These are phyloP conservation scores for Notodonta ziczac DNA, from an alignment of 2,888 invertebrate genomes.

Conservation along the genomic window DNA sequence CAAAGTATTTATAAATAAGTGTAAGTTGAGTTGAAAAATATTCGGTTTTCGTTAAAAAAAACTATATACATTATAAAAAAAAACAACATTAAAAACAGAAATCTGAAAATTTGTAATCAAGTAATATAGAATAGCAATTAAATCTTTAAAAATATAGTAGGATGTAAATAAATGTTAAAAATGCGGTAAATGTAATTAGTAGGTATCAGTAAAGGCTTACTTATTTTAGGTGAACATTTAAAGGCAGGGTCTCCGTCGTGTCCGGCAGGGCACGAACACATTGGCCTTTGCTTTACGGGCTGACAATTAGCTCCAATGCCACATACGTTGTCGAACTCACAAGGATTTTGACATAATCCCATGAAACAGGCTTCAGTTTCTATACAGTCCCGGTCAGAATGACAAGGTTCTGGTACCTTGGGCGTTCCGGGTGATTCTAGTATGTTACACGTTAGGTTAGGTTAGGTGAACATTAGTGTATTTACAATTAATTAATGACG, in stretches of 20 bases:
- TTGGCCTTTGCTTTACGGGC: conserved; percentile 92
- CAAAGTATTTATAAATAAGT: conserved; percentile 53
- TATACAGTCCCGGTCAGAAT: conserved; percentile 93
- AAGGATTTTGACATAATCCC: conserved; percentile 92
- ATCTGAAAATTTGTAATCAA: neutral
- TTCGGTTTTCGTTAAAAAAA: no score
- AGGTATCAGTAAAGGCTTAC: conserved; percentile 84
- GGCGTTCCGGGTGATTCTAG: conserved; percentile 89
- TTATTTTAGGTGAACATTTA: conserved; percentile 91
- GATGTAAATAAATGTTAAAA: conserved; percentile 7
- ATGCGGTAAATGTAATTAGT: conserved; percentile 38
- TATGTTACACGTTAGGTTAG: conserved; percentile 76
- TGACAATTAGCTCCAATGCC: conserved; percentile 90
- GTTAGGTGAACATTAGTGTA: conserved; percentile 49
- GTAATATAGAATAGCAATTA: neutral
- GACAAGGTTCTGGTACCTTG: conserved; percentile 91
- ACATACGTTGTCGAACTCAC: conserved; percentile 92
- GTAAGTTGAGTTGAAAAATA: conserved; percentile 4
- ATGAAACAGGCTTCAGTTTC: conserved; percentile 93
- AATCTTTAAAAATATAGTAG: neutral
- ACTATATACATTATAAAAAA: no score
- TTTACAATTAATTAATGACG: conserved; percentile 42
- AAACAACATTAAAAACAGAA: no score
- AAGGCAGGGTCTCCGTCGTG: conserved; percentile 92
- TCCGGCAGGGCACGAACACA: conserved; percentile 92